phyloP scores from a whole-genome alignment of 1,140 invertebrate genomes.

The Drosophila pandora region DNA sequence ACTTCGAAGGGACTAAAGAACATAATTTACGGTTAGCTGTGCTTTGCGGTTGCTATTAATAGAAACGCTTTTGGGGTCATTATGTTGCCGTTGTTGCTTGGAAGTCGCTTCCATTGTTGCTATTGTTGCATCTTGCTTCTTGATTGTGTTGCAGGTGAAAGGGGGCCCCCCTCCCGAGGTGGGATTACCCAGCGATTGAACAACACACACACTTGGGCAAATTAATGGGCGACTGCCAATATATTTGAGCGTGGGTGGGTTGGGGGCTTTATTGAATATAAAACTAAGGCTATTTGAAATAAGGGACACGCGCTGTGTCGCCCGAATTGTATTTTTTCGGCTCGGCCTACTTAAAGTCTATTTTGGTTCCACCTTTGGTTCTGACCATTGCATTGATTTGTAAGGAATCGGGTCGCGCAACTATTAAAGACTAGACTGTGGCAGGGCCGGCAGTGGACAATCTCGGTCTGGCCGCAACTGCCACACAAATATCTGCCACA shows the following conservation, averaged over 20 bases:
- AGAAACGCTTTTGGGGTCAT: constrained; percentile 62
- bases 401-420: too few species aligned
- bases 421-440: too few species aligned
- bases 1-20: constrained; percentile 39
- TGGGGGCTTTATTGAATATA: constrained; percentile 4
- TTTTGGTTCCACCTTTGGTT: neutral
- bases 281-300: neutral
- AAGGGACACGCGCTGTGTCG: too few species aligned
- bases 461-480: neutral
- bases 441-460: too few species aligned
- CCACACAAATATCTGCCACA: neutral
- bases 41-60: constrained; percentile 58
- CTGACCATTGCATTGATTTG: too few species aligned
- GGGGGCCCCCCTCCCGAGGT: neutral
- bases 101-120: constrained; percentile 5
- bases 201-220: neutral
- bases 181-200: neutral
- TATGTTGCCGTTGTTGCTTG: constrained; percentile 40
- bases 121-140: constrained; percentile 6
- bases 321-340: neutral
- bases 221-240: constrained; percentile 6
- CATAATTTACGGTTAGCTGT: constrained; percentile 57
- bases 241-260: constrained; percentile 28
- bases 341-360: neutral
- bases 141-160: constrained; percentile 3